Evolutionary conservation across 2,113 vertebrate genomes (phyloP), one percentile per base, ranked within the genome.

Genomic region (Chaetura pelagica): DNA sequence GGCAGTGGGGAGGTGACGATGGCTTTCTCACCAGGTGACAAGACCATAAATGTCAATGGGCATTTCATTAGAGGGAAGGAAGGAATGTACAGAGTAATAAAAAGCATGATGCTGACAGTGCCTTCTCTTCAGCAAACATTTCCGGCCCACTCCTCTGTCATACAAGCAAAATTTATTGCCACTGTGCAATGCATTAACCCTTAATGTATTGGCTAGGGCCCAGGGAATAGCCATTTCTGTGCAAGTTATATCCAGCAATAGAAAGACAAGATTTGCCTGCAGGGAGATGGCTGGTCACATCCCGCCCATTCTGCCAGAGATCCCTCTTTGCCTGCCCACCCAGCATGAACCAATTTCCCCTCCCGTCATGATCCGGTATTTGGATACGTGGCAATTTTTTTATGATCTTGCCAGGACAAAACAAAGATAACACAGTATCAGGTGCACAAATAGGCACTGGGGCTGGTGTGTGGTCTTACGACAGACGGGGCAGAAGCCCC

Each of bases 41-140:
- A 74, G 61, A 81, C 38, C 80, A 68, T 90, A 92, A 94, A 96
- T 81, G 88, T 92, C 93, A 95, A 35, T 78, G 79, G 85, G 48
- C 79, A 93, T 96, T 96, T 96, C 83, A 94, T 93, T 92, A 92
- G 61, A 83, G 72, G 52, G 68, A 86, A 88, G 61, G 82, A 91
- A 77, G 35, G 63, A 84, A 74, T 22, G 42, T 54, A 72, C 61
- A 81, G 85, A 61, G 64, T 84, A 88, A 87, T 92, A 89, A 90
- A 90, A 96, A 38, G 61, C 73, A 75, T 2, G 7, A 84, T 64
- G 85, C 92, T 93, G 79, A 96, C 76, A 81, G 82, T 90, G 94
- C 75, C 83, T 92, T 94, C 88, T 97, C 68, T 55, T 75, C 49
- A 87, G 76, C 59, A 90, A 59, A 90, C 17, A 61, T 86, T 95